These are phyloP conservation scores for Propithecus deckenii DNA, from an alignment of 2,797 vertebrate genomes.

Conservation along the genomic window DNA sequence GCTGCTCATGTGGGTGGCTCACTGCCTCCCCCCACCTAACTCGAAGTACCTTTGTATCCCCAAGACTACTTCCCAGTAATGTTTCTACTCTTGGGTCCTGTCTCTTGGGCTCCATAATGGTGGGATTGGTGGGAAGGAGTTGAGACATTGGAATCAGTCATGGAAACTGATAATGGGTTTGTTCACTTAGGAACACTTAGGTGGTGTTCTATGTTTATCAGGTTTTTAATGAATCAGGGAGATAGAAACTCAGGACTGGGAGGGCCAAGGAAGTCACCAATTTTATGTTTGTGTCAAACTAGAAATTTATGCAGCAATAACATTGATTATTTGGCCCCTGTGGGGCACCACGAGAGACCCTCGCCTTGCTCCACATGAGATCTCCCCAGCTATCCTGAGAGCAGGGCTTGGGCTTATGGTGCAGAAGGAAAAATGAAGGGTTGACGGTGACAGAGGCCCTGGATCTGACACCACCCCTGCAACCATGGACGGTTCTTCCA, in stretches of 20 bases:
- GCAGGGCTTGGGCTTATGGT: rapidly evolving
- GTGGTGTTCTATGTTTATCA: background rate
- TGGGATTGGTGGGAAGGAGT: background rate
- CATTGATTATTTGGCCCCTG: background rate
- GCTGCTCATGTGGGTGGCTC: rapidly evolving
- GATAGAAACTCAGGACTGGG: background rate
- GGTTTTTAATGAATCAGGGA: background rate
- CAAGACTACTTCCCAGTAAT: rapidly evolving
- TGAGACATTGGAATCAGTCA: background rate
- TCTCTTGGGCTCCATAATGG: background rate
- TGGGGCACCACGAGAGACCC: background rate
- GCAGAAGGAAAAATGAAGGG: background rate
- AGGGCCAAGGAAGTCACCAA: background rate
- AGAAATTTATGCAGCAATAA: background rate
- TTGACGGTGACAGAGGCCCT: rapidly evolving
- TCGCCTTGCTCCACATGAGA: no score
- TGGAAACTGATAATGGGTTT: background rate
- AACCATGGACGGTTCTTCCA: rapidly evolving
- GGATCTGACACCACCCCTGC: background rate
- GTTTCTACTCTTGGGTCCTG: background rate
- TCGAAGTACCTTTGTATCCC: no score
- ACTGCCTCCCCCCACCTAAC: no score
- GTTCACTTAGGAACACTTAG: background rate
- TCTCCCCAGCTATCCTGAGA: background rate
- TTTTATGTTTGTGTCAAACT: background rate